phyloP scores from a whole-genome alignment of 2,113 vertebrate genomes.

The Chaetorhynchus papuensis region DNA sequence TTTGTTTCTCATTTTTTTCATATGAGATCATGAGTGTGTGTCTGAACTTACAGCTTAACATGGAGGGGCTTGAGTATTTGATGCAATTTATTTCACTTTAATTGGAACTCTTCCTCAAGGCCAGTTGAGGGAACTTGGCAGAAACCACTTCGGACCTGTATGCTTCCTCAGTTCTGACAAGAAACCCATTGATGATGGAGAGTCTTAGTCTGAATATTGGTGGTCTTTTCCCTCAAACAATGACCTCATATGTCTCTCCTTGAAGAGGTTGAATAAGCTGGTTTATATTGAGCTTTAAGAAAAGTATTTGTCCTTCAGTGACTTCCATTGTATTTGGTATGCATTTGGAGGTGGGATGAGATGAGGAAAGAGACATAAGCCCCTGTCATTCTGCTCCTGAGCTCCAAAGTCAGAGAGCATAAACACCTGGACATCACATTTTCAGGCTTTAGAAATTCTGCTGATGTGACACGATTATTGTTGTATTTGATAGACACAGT shows the following conservation, averaged over 20 bases:
- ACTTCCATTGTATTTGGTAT: not conserved
- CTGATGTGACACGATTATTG: not conserved
- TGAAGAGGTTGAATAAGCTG: not conserved
- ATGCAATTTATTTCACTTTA: not conserved
- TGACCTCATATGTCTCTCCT: not conserved
- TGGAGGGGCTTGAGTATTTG: not conserved
- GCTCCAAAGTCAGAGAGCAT: not conserved
- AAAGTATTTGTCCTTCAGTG: not conserved
- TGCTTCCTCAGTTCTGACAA: not conserved
- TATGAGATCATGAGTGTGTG: not conserved
- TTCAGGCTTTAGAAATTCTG: not conserved
- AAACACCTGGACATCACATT: not conserved
- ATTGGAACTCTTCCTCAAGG: not conserved
- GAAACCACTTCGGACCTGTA: not conserved
- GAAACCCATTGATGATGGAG: not conserved
- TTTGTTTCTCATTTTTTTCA: not conserved
- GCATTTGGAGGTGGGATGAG: not conserved
- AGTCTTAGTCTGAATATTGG: not conserved
- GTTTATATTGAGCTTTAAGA: not conserved
- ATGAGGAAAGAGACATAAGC: not conserved
- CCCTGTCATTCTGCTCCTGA: not conserved
- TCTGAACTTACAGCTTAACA: not conserved
- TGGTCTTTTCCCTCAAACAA: not conserved
- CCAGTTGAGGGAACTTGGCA: not conserved
- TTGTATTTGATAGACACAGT: not conserved